These are phyloP conservation scores for Drosophila pectinifera DNA, from an alignment of 1,140 invertebrate species.

Conservation along the genomic window DNA sequence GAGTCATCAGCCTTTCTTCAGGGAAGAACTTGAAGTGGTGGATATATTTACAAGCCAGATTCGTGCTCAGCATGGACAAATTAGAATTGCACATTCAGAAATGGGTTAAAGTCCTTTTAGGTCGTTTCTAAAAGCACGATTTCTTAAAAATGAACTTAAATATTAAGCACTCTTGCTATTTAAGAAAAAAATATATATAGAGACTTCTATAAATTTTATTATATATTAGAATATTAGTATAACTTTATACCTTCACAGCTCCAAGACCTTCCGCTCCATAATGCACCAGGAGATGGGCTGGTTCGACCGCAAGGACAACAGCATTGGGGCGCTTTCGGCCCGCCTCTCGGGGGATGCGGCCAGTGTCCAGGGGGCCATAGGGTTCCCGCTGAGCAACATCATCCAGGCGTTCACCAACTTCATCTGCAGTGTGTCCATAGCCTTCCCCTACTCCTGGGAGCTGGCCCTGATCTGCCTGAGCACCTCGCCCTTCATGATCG, in stretches of 20 bases:
- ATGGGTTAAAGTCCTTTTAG: no score
- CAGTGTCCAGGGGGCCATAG: constrained; percentile 93
- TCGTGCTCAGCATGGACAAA: no score
- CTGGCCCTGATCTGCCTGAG: constrained; percentile 91
- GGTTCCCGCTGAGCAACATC: constrained; percentile 91
- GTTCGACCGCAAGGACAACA: constrained; percentile 92
- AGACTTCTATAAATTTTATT: no score
- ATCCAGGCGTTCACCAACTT: constrained; percentile 92
- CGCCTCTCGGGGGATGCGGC: constrained; percentile 92
- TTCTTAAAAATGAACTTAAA: no score
- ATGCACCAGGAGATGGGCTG: constrained; percentile 92
- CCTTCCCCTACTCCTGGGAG: constrained; percentile 92
- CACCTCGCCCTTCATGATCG: constrained; percentile 92
- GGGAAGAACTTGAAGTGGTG: no score
- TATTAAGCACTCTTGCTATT: no score
- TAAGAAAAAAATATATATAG: no score
- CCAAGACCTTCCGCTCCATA: constrained; percentile 88
- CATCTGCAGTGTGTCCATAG: constrained; percentile 89
- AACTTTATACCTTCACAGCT: constrained; percentile 81
- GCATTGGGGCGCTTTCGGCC: constrained; percentile 91
- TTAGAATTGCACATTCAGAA: no score
- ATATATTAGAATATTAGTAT: no score
- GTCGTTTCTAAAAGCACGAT: no score
- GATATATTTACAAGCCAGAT: no score
- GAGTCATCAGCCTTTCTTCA: constrained; percentile 14